Percentiles rank a stretch among this genome's conserved stretches.
phyloP scores from a whole-genome alignment of 1,140 invertebrate species.

The Eurytemora carolleeae region DNA sequence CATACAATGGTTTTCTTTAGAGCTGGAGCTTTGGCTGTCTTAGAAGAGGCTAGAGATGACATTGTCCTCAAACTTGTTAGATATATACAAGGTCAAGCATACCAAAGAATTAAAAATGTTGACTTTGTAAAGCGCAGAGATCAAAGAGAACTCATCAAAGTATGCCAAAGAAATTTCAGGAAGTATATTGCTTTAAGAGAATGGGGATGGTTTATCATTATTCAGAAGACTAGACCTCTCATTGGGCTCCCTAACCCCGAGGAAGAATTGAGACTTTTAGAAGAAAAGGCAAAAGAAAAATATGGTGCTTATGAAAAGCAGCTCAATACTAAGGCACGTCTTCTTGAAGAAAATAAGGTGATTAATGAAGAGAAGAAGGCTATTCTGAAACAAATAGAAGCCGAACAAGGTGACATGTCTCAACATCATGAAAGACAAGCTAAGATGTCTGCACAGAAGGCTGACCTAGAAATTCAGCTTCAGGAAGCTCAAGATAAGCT shows the following conservation, averaged over 20 bases:
- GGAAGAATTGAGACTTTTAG: conserved; percentile 92
- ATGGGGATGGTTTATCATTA: conserved; percentile 99
- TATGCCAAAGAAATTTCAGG: too few species aligned
- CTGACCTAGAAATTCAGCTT: conserved; percentile 83
- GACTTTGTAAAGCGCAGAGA: conserved; percentile 26
- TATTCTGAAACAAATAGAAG: conserved; percentile 61
- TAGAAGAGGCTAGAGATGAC: conserved; percentile 99
- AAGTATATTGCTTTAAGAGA: conserved; percentile 94
- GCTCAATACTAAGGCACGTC: conserved; percentile 85
- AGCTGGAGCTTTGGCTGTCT: conserved; percentile 97
- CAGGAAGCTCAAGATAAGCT: conserved; percentile 44
- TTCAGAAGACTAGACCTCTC: conserved; percentile 95
- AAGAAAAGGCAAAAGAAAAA: conserved; percentile 82
- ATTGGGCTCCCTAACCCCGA: conserved; percentile 94
- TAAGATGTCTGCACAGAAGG: conserved; percentile 86
- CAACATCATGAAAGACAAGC: conserved; percentile 77
- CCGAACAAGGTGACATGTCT: conserved; percentile 65
- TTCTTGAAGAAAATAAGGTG: conserved; percentile 61
- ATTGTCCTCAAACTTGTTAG: conserved; percentile 92
- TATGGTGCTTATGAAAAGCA: conserved; percentile 83
- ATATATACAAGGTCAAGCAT: conserved; percentile 89
- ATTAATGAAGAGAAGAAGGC: conserved; percentile 79
- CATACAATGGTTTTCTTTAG: conserved; percentile 99
- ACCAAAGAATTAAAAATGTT: conserved; percentile 58
- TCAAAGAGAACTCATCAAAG: conserved; percentile 43